Evolutionary conservation across 2,797 vertebrate species (phyloP).

Genomic region (Rachycentron canadum): DNA sequence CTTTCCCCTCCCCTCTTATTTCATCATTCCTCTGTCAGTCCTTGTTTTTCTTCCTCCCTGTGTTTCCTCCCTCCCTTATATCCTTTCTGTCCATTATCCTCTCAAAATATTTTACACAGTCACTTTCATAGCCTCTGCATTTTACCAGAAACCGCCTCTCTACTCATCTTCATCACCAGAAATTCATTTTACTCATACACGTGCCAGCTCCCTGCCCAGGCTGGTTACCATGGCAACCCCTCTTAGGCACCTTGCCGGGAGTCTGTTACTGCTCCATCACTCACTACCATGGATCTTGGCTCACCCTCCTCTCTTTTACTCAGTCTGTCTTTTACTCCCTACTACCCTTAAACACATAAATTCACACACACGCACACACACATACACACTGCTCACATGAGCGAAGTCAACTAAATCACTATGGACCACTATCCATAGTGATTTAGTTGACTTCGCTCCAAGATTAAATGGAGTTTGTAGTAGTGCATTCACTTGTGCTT

Average conservation of each 20-base stretch:
- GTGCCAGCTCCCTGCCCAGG: slow-evolving; percentile 65
- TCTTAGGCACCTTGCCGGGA: slow-evolving; percentile 72
- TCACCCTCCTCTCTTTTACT: slow-evolving; percentile 63
- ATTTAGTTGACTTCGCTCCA: slow-evolving; percentile 63
- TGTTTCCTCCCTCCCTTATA: slow-evolving; percentile 34
- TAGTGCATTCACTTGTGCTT: slow-evolving; percentile 34
- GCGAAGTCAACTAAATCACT: no score
- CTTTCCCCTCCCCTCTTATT: slow-evolving; percentile 43
- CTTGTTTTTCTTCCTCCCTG: slow-evolving; percentile 44
- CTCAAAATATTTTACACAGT: slow-evolving; percentile 23
- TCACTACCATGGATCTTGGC: slow-evolving; percentile 75
- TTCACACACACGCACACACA: slow-evolving; percentile 18
- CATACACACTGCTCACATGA: no score
- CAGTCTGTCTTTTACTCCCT: slow-evolving; percentile 61
- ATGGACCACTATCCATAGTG: no score
- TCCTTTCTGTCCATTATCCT: slow-evolving; percentile 55
- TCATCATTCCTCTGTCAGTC: slow-evolving; percentile 37
- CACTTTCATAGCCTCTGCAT: slow-evolving; percentile 28
- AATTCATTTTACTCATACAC: slow-evolving; percentile 70
- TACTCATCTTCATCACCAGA: slow-evolving; percentile 51
- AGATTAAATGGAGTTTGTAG: slow-evolving; percentile 70
- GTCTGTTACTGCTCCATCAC: slow-evolving; percentile 77
- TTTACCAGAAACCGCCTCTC: slow-evolving; percentile 39
- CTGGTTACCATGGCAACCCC: slow-evolving; percentile 77
- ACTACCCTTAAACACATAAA: slow-evolving; percentile 46